Conservation (phyloP, 2,888 invertebrate species). For the Tigriopus californicus region DNA sequence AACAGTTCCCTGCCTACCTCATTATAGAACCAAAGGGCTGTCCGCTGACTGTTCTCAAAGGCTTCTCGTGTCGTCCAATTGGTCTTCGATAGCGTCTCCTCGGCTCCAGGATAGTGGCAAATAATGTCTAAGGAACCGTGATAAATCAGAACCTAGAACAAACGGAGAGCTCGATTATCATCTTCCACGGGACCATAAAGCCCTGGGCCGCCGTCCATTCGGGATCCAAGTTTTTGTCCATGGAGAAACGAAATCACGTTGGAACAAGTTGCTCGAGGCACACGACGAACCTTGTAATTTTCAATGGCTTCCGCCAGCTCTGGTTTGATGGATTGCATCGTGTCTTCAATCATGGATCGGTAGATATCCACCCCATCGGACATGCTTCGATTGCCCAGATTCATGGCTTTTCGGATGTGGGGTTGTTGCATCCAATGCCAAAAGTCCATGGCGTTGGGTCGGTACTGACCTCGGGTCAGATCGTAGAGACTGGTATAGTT, state of each 20-base stretch:
- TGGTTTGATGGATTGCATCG: slow-evolving; percentile 6
- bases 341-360: slow-evolving; percentile 11
- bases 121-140: slow-evolving; percentile 11
- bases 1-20: background rate
- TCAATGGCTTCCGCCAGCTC: background rate
- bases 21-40: slow-evolving; percentile 4
- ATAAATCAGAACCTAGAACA: slow-evolving; percentile 7
- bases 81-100: slow-evolving; percentile 1
- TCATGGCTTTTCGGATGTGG: background rate
- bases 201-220: no score
- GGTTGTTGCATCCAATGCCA: slow-evolving; percentile 6
- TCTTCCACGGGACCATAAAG: background rate
- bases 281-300: slow-evolving; percentile 5
- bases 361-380: slow-evolving; percentile 12
- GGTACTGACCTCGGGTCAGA: slow-evolving; percentile 1
- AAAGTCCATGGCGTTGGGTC: slow-evolving; percentile 4
- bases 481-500: background rate
- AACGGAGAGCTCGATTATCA: background rate
- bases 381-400: slow-evolving; percentile 9
- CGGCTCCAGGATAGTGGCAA: slow-evolving; percentile 12
- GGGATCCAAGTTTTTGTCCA: background rate
- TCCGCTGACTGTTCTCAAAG: background rate
- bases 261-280: background rate
- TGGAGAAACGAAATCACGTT: background rate
- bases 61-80: slow-evolving; percentile 4